These are phyloP conservation scores for Alouatta palliata DNA, from an alignment of 2,113 vertebrate species.

Conservation along the genomic window DNA sequence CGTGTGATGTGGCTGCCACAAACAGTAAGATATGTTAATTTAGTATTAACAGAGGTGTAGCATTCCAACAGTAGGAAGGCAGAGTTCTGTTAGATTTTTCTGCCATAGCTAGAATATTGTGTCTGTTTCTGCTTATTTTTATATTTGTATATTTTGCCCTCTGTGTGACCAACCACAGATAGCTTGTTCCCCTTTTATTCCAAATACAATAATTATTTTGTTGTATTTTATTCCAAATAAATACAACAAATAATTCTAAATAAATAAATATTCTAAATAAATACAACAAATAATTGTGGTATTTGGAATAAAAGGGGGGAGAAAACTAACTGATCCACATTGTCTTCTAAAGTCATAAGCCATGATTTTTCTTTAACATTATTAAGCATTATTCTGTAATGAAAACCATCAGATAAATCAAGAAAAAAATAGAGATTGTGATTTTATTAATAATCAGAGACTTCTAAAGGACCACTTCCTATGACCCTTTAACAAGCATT, in stretches of 20 bases:
- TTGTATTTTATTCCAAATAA: too few relatives aligned
- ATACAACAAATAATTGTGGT: background rate
- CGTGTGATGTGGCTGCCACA: background rate
- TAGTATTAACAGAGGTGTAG: background rate
- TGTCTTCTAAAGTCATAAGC: slow-evolving; percentile 39
- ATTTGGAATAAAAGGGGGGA: background rate
- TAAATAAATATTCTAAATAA: too few relatives aligned
- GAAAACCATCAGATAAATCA: slow-evolving; percentile 23
- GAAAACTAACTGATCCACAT: background rate
- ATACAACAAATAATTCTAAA: too few relatives aligned
- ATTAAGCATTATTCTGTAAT: background rate
- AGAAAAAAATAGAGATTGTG: slow-evolving; percentile 9
- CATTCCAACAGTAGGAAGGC: background rate
- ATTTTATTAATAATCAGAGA: background rate
- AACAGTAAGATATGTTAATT: background rate
- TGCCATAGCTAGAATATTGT: background rate
- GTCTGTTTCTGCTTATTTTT: background rate
- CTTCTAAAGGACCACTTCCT: background rate
- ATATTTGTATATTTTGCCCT: background rate
- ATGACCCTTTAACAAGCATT: background rate
- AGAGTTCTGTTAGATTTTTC: background rate
- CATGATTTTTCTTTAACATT: background rate
- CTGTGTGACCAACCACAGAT: background rate
- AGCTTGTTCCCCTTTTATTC: too few relatives aligned
- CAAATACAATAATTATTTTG: too few relatives aligned